Conservation (phyloP, 2,888 invertebrate genomes). For the Fragum fragum region DNA sequence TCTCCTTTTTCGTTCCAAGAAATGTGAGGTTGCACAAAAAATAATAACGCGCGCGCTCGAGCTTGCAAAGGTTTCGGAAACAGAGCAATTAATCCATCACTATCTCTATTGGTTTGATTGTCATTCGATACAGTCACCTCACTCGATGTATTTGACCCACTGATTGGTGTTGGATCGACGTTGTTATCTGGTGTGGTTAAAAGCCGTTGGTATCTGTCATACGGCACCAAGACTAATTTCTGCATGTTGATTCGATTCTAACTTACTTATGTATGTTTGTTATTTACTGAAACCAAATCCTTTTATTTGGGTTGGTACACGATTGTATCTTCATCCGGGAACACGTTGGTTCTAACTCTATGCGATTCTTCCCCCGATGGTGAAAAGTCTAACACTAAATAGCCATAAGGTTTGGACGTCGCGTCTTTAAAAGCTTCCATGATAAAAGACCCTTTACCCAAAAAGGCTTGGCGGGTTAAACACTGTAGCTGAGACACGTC, state of each 20-base stretch:
- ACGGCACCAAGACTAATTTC: slow-evolving; percentile 37
- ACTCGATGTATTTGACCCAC: not conserved
- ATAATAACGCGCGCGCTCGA: not conserved
- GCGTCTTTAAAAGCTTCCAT: slow-evolving; percentile 57
- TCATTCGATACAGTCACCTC: not conserved
- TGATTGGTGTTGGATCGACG: not conserved
- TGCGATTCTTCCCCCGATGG: slow-evolving; percentile 34
- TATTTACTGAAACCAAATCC: not conserved
- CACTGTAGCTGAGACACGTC: slow-evolving; percentile 59
- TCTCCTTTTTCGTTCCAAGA: slow-evolving; percentile 31
- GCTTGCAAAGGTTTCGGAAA: slow-evolving; percentile 15
- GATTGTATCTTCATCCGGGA: slow-evolving; percentile 45
- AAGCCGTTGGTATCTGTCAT: slow-evolving; percentile 44
- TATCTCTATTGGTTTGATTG: not conserved
- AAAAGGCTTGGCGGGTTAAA: slow-evolving; percentile 52
- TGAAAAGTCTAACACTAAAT: slow-evolving; percentile 59
- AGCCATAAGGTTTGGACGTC: slow-evolving; percentile 45
- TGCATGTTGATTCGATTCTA: slow-evolving; percentile 24
- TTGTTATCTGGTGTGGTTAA: not conserved
- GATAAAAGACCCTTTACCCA: slow-evolving; percentile 45
- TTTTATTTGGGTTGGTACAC: slow-evolving; percentile 34
- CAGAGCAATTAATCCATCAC: slow-evolving; percentile 9
- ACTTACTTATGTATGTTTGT: slow-evolving; percentile 2
- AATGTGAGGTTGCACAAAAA: not conserved
- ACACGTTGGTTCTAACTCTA: too few relatives aligned